phyloP scores from a whole-genome alignment of 2,113 vertebrate species.

The Corydoras sp. region DNA sequence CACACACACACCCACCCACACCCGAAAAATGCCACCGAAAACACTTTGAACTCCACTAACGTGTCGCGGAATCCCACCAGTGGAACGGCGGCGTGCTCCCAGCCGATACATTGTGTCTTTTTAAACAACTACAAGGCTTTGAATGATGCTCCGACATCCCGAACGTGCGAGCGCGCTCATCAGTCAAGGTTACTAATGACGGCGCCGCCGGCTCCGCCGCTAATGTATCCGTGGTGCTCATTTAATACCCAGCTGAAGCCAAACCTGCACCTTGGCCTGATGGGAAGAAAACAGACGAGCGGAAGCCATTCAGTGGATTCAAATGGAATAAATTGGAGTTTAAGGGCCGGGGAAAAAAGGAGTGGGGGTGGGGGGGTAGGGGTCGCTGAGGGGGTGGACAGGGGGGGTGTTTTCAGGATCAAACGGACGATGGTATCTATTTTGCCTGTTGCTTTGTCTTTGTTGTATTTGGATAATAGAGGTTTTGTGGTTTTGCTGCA shows the following conservation, averaged over 20 bases:
- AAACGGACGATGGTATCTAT: constrained; percentile 46
- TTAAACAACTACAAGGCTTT: not conserved
- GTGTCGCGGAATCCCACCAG: constrained; percentile 10
- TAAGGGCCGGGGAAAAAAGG: too few relatives aligned
- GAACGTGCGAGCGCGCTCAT: constrained; percentile 2
- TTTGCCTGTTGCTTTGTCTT: constrained; percentile 42
- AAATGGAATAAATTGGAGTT: constrained; percentile 40
- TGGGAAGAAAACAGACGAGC: constrained; percentile 11
- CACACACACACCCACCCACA: not conserved
- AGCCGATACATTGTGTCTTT: too few relatives aligned
- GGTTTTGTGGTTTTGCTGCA: constrained; percentile 29
- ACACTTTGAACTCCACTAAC: constrained; percentile 16
- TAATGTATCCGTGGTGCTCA: constrained; percentile 7
- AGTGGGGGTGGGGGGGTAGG: too few relatives aligned
- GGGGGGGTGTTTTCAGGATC: constrained; percentile 37
- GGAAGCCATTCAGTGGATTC: constrained; percentile 2
- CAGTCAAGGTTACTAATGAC: not conserved
- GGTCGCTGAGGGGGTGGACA: constrained; percentile 20
- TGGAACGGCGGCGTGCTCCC: not conserved
- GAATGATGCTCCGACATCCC: not conserved
- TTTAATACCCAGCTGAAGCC: constrained; percentile 45
- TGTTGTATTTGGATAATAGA: constrained; percentile 42
- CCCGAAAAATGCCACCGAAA: not conserved
- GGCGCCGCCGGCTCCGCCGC: too few relatives aligned
- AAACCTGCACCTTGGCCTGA: constrained; percentile 35